Evolutionary conservation across 1,140 invertebrate genomes (phyloP), one percentile per base, ranked within the genome.

Genomic region (Heliconius melpomene): DNA sequence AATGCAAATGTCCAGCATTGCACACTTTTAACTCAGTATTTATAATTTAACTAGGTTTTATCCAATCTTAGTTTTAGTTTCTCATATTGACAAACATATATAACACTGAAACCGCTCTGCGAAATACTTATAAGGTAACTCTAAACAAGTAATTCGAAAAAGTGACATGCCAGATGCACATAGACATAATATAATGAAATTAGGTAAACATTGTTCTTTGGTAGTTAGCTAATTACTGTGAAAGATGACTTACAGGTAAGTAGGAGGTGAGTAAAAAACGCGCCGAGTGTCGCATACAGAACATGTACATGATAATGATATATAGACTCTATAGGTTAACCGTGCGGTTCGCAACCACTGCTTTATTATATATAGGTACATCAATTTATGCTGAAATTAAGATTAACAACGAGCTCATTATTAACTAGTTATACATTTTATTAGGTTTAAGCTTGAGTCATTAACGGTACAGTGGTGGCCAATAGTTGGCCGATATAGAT

Each of bases 1-100:
- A 88, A 93, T 94, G 93, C 91, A 92, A 90, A 93, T 94, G 93
- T 81, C 93, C 93, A 93, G 93, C 93, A 94, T 93, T 93, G 92
- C 93, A 94, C 89, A 94, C 91, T 88, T 90, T 86, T 88, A 92
- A 90, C 88, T 91, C 83, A 88, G 88, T 92, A 89, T 90, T 93
- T 90, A 92, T 91, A 88, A 90, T 91, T 91, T 91, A 91, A 85
- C 92, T 94, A 93, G 86, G 85, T 90, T 90, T 91, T 89, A 90
- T 89, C 87, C 88, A 91, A 92, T 91, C 88, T 89, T 94, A 91
- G 87, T 87, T 86, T 90, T 92, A 94, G 88, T 91, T 90, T 84
- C 89, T 81, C 88, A 89, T 88, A 91, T 79, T 85, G 87, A 92
- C 86, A 87, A 91, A 92, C 81, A 92, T 90, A 88, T 90, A 90